Percentiles rank a stretch among this genome's conserved stretches.
Conservation (phyloP, 2,888 invertebrate species). For the Ecliptopera silaceata region DNA sequence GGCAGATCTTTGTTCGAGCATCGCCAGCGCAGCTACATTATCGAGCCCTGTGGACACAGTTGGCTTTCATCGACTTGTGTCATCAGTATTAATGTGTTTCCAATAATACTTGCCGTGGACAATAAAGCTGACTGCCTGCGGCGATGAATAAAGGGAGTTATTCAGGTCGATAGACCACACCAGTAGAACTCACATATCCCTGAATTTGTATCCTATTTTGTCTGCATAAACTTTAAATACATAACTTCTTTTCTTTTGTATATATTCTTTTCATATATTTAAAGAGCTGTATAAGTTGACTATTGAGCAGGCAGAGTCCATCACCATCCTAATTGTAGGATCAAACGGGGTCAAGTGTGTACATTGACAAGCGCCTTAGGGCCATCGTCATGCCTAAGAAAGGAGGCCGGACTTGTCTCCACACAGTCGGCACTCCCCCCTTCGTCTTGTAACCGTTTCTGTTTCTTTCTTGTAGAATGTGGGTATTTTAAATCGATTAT, state of each 20-base stretch:
- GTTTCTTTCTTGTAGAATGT: no score
- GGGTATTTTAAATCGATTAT: no score
- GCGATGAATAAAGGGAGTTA: slow-evolving; percentile 67
- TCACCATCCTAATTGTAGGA: slow-evolving; percentile 79
- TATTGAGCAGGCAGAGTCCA: slow-evolving; percentile 56
- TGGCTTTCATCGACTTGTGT: slow-evolving; percentile 79
- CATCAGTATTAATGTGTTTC: slow-evolving; percentile 79
- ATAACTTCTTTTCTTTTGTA: background rate
- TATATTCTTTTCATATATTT: background rate
- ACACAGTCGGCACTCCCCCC: background rate
- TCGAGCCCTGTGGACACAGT: slow-evolving; percentile 76
- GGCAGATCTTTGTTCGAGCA: slow-evolving; percentile 70
- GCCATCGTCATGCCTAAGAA: slow-evolving; percentile 72
- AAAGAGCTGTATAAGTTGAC: slow-evolving; percentile 10
- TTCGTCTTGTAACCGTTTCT: background rate
- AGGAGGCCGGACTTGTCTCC: slow-evolving; percentile 34
- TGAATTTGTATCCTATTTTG: background rate
- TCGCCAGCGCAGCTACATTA: slow-evolving; percentile 63
- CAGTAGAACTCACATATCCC: slow-evolving; percentile 44
- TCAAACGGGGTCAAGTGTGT: slow-evolving; percentile 83
- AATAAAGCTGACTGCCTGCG: slow-evolving; percentile 72
- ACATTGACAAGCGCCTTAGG: slow-evolving; percentile 80
- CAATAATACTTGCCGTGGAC: slow-evolving; percentile 72
- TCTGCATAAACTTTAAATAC: background rate
- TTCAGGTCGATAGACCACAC: slow-evolving; percentile 70